Percentiles rank a stretch among this genome's conserved stretches.
These are phyloP conservation scores for Phylloscopus whistleri DNA, from an alignment of 2,113 vertebrate genomes.

Conservation along the genomic window DNA sequence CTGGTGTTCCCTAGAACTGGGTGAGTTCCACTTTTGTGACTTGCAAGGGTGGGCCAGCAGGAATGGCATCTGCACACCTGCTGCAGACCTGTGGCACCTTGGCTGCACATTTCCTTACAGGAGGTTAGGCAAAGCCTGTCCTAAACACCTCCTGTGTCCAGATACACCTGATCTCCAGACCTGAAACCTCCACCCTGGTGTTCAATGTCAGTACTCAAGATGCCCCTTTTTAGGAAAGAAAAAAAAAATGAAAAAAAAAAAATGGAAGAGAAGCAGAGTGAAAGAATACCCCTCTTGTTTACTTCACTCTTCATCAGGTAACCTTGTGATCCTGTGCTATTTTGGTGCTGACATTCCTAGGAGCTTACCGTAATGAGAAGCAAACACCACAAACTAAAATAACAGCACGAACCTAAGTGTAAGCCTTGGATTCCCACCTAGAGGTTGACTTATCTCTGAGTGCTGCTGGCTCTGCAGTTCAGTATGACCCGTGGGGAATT, in stretches of 20 bases:
- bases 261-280: neutral
- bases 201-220: neutral
- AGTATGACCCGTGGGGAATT: neutral
- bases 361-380: slow-evolving; percentile 56
- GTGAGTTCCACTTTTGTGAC: neutral
- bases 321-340: slow-evolving; percentile 64
- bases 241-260: neutral
- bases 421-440: slow-evolving; percentile 48
- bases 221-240: neutral
- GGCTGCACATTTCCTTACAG: neutral
- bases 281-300: slow-evolving; percentile 55
- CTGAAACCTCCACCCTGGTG: neutral
- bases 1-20: neutral
- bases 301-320: slow-evolving; percentile 54
- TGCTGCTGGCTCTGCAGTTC: neutral
- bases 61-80: neutral
- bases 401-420: slow-evolving; percentile 36
- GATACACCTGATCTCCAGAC: neutral
- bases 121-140: neutral
- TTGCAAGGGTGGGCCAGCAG: rapidly evolving
- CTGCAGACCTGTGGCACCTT: neutral
- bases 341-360: slow-evolving; percentile 59
- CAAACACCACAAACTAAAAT: slow-evolving; percentile 65
- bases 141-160: neutral
- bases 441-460: neutral